phyloP scores from a whole-genome alignment of 2,797 vertebrate genomes.

The Buceros bicornis region DNA sequence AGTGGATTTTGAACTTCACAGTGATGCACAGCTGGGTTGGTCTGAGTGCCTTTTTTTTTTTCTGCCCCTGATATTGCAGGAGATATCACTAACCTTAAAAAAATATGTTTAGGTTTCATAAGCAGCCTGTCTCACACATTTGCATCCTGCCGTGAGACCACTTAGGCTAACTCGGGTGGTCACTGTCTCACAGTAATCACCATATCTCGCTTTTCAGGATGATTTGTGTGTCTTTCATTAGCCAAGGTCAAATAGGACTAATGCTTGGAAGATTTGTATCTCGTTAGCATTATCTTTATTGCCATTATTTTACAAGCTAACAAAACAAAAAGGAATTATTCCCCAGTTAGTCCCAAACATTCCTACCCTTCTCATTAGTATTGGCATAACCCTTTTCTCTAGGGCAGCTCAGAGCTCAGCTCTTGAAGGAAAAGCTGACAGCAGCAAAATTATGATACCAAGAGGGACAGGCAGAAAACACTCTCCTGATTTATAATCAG shows the following conservation, averaged over 20 bases:
- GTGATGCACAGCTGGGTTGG: not conserved
- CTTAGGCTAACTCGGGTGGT: not conserved
- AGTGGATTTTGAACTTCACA: not conserved
- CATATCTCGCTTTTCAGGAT: not conserved
- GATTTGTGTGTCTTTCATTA: constrained; percentile 28
- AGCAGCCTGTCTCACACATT: not conserved
- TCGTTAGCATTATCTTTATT: constrained; percentile 69
- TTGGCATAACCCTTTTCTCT: constrained; percentile 54
- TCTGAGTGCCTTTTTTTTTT: not conserved
- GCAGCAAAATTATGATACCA: constrained; percentile 55
- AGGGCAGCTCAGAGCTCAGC: constrained; percentile 42
- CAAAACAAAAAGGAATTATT: constrained; percentile 64
- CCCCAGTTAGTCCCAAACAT: constrained; percentile 37
- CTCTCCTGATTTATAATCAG: constrained; percentile 58
- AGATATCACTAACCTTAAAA: not conserved
- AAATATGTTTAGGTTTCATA: not conserved
- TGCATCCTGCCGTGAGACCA: not conserved
- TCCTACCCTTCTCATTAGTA: constrained; percentile 54
- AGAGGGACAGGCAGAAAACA: constrained; percentile 37
- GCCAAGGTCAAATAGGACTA: constrained; percentile 66
- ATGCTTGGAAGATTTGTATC: constrained; percentile 47
- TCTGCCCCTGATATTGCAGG: not conserved
- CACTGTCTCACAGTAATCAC: not conserved
- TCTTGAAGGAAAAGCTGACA: constrained; percentile 64
- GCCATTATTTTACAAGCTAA: constrained; percentile 58